Evolutionary conservation across 2,888 invertebrate species (phyloP), one percentile per base, ranked within the genome.

Genomic region (Megaustenia siamemsis): DNA sequence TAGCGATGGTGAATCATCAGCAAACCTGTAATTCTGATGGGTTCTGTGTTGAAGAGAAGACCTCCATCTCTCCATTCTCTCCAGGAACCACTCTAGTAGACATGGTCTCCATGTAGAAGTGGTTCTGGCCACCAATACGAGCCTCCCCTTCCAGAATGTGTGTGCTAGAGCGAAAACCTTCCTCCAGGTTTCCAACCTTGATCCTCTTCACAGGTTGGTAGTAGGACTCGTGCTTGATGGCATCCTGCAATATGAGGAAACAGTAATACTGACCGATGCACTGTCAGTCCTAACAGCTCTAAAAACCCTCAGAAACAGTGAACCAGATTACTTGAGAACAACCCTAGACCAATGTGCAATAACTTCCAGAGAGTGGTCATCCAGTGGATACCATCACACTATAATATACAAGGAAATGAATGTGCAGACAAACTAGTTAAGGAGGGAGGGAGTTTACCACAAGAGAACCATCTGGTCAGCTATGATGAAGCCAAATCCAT

Each of bases 31-130:
- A 90, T 82, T 93, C 91, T 63, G 93, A 88, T 0, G 93, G 92
- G 83, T 92, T 90, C 88, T 99, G 99, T 15, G 97, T 96, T 0
- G 97, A 97, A 88, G 96, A 96, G 92, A 96, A 96, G 82, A 98
- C 94, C 93, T 98, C 98, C 87, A 99, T 94, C 94, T 98, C 98
- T 88, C 97, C 96, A 87, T 96, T 96, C 85, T 94, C 94, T 90
- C 95, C 96, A 0, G 95, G 95, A 24, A 95, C 92, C 2, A 93
- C 95, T 3, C 95, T 88, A 63, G 94, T 92, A 1, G 93, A 93
- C 32, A 95, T 93, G 0, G 98, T 98, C 94, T 99, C 99, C 89
- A 99, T 95, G 94, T 99, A 99, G 94, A 99, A 99, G 93, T 99
- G 99, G 93, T 99, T 98, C 94, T 99, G 98, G 0, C 97, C 98